Evolutionary conservation across 2,888 invertebrate species (phyloP), one percentile per base, ranked within the genome.

Genomic region (Epinotia nisella): DNA sequence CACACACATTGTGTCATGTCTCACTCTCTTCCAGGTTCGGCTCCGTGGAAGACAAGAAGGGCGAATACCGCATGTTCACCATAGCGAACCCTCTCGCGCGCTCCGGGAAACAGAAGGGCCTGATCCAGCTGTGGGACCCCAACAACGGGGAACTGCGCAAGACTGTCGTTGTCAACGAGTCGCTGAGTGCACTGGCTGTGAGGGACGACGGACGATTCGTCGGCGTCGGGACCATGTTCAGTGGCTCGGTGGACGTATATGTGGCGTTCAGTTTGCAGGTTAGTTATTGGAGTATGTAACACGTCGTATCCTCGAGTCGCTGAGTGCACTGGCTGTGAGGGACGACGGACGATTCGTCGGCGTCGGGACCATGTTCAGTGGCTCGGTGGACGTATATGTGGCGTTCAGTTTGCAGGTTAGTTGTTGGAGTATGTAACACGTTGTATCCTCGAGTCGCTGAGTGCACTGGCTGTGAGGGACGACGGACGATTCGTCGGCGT

Each of bases 271-370:
- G 97, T 91, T 94, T 99, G 82, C 97, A 98, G 95, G 96, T 96
- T 0, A 15, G 53, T 17, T 9, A 9, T 35, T 35, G 9, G 9
- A 1, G 35, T 9, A 7, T 29, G 5, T 5, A 7, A 9, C 35
- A 9, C 35, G 21, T 24, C 2, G 21, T 24, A 2, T 24, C 2
- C 21, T 24, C 71, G 98, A 98, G 90, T 96, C 96, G 74, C 90
- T 98, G 41, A 96, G 98, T 4, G 97, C 98, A 17, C 92, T 98
- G 76, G 97, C 98, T 0, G 97, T 98, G 35, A 94, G 98, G 73
- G 97, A 98, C 87, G 98, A 99, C 92, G 99, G 99, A 0, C 94
- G 97, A 75, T 99, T 97, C 90, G 95, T 99, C 1, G 98, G 98
- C 71, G 95, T 98, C 17, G 99, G 99, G 10, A 98, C 98, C 55